Conservation (phyloP, 1,140 invertebrate genomes). For the Yoshiicerus persimilis region DNA sequence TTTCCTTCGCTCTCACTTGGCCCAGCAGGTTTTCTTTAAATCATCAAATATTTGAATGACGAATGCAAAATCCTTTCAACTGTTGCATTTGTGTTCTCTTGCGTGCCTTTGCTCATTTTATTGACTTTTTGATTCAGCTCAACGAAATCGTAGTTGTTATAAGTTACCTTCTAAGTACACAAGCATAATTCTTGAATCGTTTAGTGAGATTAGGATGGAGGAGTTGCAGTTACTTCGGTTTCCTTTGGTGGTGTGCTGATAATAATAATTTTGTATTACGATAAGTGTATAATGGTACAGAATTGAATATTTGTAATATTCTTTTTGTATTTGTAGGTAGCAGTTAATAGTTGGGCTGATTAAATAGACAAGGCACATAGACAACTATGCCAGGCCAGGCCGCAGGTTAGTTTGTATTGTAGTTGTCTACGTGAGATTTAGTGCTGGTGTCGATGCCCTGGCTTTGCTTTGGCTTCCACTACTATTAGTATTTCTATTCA, state of each 20-base stretch:
- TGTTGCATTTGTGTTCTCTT: not conserved
- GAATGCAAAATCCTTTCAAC: conserved; percentile 12
- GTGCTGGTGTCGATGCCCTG: not conserved
- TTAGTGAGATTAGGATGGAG: not conserved
- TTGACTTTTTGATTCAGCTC: not conserved
- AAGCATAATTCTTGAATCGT: not conserved
- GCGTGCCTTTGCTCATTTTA: not conserved
- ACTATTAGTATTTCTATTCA: not conserved
- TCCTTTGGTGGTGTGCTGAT: no score
- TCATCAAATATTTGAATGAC: conserved; percentile 18
- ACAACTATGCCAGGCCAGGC: no score
- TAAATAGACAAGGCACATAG: no score
- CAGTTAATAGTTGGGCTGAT: no score
- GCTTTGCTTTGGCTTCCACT: not conserved
- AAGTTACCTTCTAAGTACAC: not conserved
- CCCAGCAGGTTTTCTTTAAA: conserved; percentile 7
- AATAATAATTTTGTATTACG: no score
- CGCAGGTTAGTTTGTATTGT: not conserved
- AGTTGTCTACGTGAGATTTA: not conserved
- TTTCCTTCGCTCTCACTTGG: not conserved
- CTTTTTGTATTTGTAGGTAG: no score
- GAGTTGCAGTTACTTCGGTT: no score
- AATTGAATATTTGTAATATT: no score
- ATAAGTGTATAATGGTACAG: no score
- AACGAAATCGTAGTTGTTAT: not conserved